Conservation (phyloP, 2,113 vertebrate genomes). For the Antennarius striatus region DNA sequence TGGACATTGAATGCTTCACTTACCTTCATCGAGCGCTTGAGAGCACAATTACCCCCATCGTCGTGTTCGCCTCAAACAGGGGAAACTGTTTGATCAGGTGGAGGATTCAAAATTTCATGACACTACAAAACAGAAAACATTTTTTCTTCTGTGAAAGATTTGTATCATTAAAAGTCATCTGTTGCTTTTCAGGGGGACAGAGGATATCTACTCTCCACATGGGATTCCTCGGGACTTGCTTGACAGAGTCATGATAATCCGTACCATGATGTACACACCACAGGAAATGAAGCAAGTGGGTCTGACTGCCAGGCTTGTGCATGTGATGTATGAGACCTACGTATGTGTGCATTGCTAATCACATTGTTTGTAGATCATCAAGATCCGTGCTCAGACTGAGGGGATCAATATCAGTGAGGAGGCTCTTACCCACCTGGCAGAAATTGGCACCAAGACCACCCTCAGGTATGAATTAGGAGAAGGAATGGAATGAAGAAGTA, state of each 20-base stretch:
- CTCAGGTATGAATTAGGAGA: conserved; percentile 82
- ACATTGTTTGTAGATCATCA: conserved; percentile 86
- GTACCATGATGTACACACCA: conserved; percentile 94
- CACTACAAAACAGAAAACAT: neutral
- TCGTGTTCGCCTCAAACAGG: conserved; percentile 96
- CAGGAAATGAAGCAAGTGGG: conserved; percentile 98
- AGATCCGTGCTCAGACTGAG: conserved; percentile 96
- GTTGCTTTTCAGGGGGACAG: conserved; percentile 85
- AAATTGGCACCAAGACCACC: conserved; percentile 96
- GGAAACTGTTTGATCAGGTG: conserved; percentile 96
- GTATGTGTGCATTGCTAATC: neutral
- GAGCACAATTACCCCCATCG: conserved; percentile 94
- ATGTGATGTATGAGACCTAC: neutral
- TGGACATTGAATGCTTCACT: conserved; percentile 98
- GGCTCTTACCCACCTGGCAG: conserved; percentile 89
- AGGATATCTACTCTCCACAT: conserved; percentile 93
- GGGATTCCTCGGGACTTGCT: conserved; percentile 95
- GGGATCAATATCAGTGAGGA: conserved; percentile 94
- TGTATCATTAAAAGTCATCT: neutral
- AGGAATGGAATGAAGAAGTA: too few species aligned
- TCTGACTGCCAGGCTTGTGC: neutral
- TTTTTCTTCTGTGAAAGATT: neutral
- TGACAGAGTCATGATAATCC: conserved; percentile 96
- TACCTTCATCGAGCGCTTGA: conserved; percentile 96
- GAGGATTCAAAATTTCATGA: neutral